phyloP scores from a whole-genome alignment of 2,797 vertebrate species.

The Molossus molossus region DNA sequence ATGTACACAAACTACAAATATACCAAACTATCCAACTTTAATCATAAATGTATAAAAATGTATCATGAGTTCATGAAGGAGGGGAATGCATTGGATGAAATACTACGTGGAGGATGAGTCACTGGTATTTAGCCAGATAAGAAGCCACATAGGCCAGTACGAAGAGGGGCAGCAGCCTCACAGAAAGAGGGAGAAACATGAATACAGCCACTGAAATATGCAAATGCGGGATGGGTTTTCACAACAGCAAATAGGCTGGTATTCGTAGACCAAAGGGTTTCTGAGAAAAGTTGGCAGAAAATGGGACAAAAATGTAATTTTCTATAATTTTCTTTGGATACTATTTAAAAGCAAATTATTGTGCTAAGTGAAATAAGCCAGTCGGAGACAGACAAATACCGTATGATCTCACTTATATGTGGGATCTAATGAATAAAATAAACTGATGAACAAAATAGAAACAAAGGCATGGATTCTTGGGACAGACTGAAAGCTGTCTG shows the following conservation, averaged over 20 bases:
- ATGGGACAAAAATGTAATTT: background rate
- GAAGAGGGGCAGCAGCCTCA: background rate
- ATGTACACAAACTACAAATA: background rate
- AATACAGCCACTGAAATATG: background rate
- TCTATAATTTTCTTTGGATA: background rate
- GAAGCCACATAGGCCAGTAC: background rate
- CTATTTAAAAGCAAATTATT: background rate
- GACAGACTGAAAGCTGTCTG: background rate
- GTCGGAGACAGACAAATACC: background rate
- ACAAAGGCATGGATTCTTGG: background rate
- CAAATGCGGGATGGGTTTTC: background rate
- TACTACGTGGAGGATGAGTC: background rate
- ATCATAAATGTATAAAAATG: background rate
- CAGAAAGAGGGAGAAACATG: background rate
- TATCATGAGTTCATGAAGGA: background rate
- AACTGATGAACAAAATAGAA: background rate
- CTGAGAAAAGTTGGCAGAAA: constrained; percentile 4
- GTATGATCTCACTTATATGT: background rate
- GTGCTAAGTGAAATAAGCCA: background rate
- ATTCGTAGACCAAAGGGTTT: background rate
- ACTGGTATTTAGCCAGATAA: background rate
- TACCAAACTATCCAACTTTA: background rate
- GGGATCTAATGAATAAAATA: background rate
- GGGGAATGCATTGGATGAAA: background rate
- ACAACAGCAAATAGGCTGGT: background rate